Evolutionary conservation across 2,888 invertebrate genomes (phyloP).

Genomic region (Frankliniella fusca): DNA sequence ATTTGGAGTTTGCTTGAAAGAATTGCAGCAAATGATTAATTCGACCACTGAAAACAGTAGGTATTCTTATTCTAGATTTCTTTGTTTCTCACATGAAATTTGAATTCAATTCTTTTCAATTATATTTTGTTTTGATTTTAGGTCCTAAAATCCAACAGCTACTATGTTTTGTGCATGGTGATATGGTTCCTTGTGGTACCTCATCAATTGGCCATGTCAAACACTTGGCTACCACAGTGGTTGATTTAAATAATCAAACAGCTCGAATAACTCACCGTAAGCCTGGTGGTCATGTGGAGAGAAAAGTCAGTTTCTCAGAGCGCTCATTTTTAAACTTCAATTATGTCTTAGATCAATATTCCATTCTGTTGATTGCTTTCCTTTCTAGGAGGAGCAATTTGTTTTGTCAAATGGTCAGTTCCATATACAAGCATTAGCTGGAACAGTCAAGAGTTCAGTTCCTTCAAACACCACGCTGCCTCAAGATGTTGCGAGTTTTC

Average conservation of each 20-base stretch:
- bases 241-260: not conserved
- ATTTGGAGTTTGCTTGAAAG: not conserved
- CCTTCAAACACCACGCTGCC: not conserved
- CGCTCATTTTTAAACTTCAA: not conserved
- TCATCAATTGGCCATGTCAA: not conserved
- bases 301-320: not conserved
- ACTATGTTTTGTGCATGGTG: not conserved
- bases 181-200: not conserved
- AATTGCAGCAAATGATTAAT: not conserved
- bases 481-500: constrained; percentile 1
- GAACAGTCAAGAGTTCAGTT: not conserved
- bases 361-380: not conserved
- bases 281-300: not conserved
- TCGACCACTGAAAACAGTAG: not conserved
- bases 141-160: not conserved
- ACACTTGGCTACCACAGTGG: not conserved
- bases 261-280: not conserved
- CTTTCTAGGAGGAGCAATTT: not conserved
- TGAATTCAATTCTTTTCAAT: not conserved
- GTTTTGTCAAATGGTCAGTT: not conserved
- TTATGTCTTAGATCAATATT: not conserved
- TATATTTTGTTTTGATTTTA: not conserved
- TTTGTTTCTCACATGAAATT: not conserved
- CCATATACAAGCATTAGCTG: not conserved
- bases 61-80: not conserved